Base-by-base conservation (phyloP, 2,888 invertebrate genomes). In the Dexiosoma caninum region DNA sequence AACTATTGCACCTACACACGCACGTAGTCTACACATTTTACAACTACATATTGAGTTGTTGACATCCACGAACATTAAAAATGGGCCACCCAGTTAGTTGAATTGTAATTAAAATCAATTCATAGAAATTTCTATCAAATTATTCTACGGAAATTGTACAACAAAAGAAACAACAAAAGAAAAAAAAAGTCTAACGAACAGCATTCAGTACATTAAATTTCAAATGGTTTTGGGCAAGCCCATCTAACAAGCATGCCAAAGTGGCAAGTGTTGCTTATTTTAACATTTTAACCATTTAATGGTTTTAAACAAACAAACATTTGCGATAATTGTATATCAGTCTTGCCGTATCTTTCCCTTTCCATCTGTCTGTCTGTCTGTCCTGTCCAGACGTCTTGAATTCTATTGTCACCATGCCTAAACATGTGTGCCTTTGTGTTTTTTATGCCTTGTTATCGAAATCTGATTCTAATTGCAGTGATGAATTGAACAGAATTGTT, bases 211-310 rank as follows among this genome's bases (percentile, higher is more conserved):
- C 59, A 53, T n/a, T n/a, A n/a, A n/a, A n/a, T 67, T 67, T 59
- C 23, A 51, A 66, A 49, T 32, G 19, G 16, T 8, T 46, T 76
- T 67, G 72, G 77, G 77, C 81, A 81, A 81, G 81, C 81, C 81
- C 81, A 77, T 71, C 69, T 72, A 81, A 81, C 81, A 67, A 74
- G 57, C 72, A 60, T 72, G 72, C 64, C 74, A 81, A 77, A 81
- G 77, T 77, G 81, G 81, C 72, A 81, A 81, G 81, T 81, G 81
- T 74, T 81, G 77, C 67, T 81, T 66, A 67, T 67, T 62, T 70
- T 21, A 67, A 14, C 35, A 70, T 55, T 76, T 66, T 64, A 42
- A 62, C 32, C 53, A 62, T 72, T 64, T 70, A 70, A 70, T 46
- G 62, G 55, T 77, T 77, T 74, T 51, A 69, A 72, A 35, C 64